phyloP scores from a whole-genome alignment of 2,797 vertebrate species.

The Falco columbarius region DNA sequence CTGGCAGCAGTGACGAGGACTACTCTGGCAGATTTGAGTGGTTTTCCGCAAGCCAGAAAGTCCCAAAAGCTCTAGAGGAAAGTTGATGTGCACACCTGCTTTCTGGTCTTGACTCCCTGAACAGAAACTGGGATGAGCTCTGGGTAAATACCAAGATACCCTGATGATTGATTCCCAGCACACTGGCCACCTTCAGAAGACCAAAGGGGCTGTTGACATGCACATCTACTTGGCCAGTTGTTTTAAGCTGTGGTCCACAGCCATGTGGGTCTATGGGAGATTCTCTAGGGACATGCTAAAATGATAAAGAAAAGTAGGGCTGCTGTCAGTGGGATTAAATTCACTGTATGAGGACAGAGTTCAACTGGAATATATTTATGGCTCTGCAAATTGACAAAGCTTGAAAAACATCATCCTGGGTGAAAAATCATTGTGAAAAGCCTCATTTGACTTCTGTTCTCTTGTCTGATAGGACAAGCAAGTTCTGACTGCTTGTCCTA shows the following conservation, averaged over 20 bases:
- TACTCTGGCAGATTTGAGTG: background rate
- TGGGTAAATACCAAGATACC: background rate
- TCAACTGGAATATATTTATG: background rate
- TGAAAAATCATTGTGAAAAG: slow-evolving; percentile 10
- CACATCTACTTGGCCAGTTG: background rate
- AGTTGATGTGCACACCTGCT: background rate
- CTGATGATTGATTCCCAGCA: background rate
- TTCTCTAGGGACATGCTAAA: background rate
- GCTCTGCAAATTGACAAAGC: slow-evolving; percentile 6
- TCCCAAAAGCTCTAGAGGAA: background rate
- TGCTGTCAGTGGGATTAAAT: background rate
- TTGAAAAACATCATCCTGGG: slow-evolving; percentile 13
- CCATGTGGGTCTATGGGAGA: background rate
- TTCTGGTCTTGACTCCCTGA: background rate
- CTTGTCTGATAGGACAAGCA: too few relatives aligned
- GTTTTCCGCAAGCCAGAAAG: background rate
- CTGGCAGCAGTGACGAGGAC: background rate
- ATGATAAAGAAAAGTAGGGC: background rate
- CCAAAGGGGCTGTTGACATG: background rate
- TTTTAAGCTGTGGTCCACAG: background rate
- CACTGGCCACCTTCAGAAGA: background rate
- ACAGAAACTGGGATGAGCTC: background rate
- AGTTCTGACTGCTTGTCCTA: background rate
- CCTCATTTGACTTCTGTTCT: slow-evolving; percentile 12
- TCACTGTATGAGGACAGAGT: background rate